Conservation (phyloP, 2,797 vertebrate genomes). For the Enteromius thamalakanensis region DNA sequence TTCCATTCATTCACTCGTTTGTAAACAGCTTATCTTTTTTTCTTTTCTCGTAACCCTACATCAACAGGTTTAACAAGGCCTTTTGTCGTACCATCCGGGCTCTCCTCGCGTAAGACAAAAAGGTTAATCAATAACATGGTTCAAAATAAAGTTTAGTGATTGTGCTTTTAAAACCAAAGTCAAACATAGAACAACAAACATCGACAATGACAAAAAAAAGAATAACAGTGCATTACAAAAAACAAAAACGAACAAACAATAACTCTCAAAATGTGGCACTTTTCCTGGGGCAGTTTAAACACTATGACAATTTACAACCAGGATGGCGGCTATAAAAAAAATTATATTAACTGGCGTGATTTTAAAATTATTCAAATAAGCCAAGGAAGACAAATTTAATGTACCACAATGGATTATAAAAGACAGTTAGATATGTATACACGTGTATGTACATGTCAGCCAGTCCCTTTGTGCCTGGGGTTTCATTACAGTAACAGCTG, state of each 20-base stretch:
- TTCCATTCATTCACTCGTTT: slow-evolving; percentile 73
- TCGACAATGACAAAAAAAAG: slow-evolving; percentile 77
- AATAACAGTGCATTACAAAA: slow-evolving; percentile 99
- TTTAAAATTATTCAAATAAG: slow-evolving; percentile 76
- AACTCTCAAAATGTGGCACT: slow-evolving; percentile 94
- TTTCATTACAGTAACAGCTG: slow-evolving; percentile 80
- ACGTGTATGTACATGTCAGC: slow-evolving; percentile 92
- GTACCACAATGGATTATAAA: slow-evolving; percentile 88
- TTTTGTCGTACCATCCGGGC: slow-evolving; percentile 64
- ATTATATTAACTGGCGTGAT: slow-evolving; percentile 81
- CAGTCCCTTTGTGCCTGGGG: slow-evolving; percentile 81
- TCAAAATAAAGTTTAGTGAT: slow-evolving; percentile 99
- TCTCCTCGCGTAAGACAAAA: slow-evolving; percentile 93
- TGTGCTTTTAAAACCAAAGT: slow-evolving; percentile 99
- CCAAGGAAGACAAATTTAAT: slow-evolving; percentile 88
- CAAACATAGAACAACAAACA: slow-evolving; percentile 81
- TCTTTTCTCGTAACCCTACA: slow-evolving; percentile 75
- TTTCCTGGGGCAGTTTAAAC: slow-evolving; percentile 88
- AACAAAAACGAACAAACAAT: slow-evolving; percentile 74
- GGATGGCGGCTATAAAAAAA: slow-evolving; percentile 85
- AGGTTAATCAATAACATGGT: slow-evolving; percentile 99
- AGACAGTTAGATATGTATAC: slow-evolving; percentile 82
- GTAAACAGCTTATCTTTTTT: slow-evolving; percentile 80
- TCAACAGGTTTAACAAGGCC: slow-evolving; percentile 90
- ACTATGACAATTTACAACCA: slow-evolving; percentile 92